These are phyloP conservation scores for Tachina grossa DNA, from an alignment of 2,888 invertebrate species.

Conservation along the genomic window DNA sequence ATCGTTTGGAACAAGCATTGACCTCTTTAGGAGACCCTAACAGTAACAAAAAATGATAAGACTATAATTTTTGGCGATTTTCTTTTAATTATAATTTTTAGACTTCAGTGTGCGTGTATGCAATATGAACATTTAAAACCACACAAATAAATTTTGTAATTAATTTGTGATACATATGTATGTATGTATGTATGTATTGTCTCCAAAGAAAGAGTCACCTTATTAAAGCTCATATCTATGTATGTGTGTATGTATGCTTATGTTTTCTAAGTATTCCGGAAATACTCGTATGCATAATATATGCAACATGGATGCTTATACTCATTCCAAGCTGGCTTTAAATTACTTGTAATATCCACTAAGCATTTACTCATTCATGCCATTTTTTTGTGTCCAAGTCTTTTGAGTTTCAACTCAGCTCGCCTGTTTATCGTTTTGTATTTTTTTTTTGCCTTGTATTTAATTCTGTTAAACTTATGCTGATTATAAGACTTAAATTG, in stretches of 20 bases:
- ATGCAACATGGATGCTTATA: slow-evolving; percentile 41
- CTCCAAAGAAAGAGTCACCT: neutral
- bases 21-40: slow-evolving; percentile 45
- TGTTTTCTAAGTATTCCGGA: slow-evolving; percentile 73
- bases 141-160: neutral
- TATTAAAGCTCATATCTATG: neutral
- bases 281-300: slow-evolving; percentile 73
- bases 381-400: neutral
- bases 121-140: neutral
- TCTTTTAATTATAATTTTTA: neutral
- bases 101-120: neutral
- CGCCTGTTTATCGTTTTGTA: slow-evolving; percentile 43
- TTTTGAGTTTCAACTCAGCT: slow-evolving; percentile 32
- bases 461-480: slow-evolving; percentile 59
- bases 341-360: slow-evolving; percentile 8
- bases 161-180: too few relatives aligned
- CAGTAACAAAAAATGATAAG: slow-evolving; percentile 44
- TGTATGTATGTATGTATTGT: neutral
- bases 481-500: slow-evolving; percentile 59
- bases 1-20: slow-evolving; percentile 26
- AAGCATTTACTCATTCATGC: slow-evolving; percentile 32
- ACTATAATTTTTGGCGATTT: slow-evolving; percentile 44
- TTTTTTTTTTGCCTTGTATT: slow-evolving; percentile 38
- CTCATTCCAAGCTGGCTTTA: slow-evolving; percentile 20
- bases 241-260: slow-evolving; percentile 3